Evolutionary conservation across 2,888 invertebrate genomes (phyloP), one percentile per base, ranked within the genome.

Genomic region (Himalopsyche japonica): DNA sequence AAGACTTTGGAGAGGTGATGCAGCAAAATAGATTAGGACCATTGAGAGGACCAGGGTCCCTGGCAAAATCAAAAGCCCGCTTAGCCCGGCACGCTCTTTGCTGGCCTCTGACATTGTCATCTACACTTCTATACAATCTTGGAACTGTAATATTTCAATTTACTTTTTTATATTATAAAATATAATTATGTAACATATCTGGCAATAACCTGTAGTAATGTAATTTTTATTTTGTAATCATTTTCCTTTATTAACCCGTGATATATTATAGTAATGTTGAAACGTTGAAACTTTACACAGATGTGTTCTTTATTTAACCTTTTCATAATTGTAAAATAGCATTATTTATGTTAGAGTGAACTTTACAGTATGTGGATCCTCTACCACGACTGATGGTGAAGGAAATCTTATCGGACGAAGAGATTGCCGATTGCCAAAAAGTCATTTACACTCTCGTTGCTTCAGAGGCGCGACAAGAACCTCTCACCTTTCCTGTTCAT

Each of bases 1-100:
- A 95, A 90, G 98, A 98, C 90, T 97, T 98, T 90, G 97, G 97
- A 0, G 94, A 95, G 8, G 93, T 98, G 49, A 97, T 98, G 93
- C 96, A 97, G 89, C 95, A 95, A 88, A 97, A 97, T 89, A 93
- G 95, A 82, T 89, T 99, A 86, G 93, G 95, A 5, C 98, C 98
- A 0, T 89, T 95, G 0, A 95, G 95, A 88, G 91, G 91, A 0
- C 88, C 92, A 0, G 93, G 92, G n/a, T 92, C 94, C 0, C 92
- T 95, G 32, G 93, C 93, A 7, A 94, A 94, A 87, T 94, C 96
- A 87, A 94, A 95, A 79, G 92, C 94, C 0, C 93, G 95, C 76
- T 89, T 98, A 12, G 95, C 95, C 87, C 92, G 97, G 34, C 95
- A 96, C 88, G 96, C 98, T 0, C 95, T 96, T 82, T 98, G 97